Base-by-base conservation (phyloP, 2,888 invertebrate species). In the Leptura quadrifasciata region DNA sequence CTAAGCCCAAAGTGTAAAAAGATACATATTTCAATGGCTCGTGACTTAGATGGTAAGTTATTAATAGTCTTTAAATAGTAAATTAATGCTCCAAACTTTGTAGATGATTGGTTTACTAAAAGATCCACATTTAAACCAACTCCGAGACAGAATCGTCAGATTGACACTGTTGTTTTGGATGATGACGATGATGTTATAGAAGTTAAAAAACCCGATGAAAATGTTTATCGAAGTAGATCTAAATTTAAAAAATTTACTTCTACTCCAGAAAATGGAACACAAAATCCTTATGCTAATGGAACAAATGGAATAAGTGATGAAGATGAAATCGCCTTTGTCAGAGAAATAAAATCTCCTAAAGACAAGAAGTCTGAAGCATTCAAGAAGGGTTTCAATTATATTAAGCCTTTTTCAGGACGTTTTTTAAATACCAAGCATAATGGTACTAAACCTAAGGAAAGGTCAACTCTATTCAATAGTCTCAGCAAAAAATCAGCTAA, bases 321-420 rank as follows among this genome's bases (percentile, higher is more conserved):
- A 60, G 85, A 87, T 75, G 87, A 88, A 75, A 79, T 88, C 9
- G 82, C 79, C 27, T 86, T 86, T 75, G 80, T 87, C 8, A 84
- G 82, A 70, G 82, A 83, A 71, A 80, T 77, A 4, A 84, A 84
- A 74, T 80, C 85, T 47, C 77, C 83, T 0, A 75, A 72, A 24
- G 81, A 81, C 27, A 87, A 85, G 75, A 81, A 79, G 74, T 12
- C 67, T 5, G 81, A 84, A 71, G 81, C 85, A 8, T 82, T 82
- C 54, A 84, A 79, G 67, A 71, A 55, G 15, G 84, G 82, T 20
- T 81, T 82, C 35, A 82, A 77, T 57, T 78, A 75, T 64, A 67
- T 77, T 31, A 77, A 78, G 47, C 75, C 78, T 3, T 72, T 69
- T 10, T 65, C 64, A 3, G 71, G 67, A 17, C 31, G 57, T 47